Conservation (phyloP, 2,888 invertebrate species). For the Andrena camellia region DNA sequence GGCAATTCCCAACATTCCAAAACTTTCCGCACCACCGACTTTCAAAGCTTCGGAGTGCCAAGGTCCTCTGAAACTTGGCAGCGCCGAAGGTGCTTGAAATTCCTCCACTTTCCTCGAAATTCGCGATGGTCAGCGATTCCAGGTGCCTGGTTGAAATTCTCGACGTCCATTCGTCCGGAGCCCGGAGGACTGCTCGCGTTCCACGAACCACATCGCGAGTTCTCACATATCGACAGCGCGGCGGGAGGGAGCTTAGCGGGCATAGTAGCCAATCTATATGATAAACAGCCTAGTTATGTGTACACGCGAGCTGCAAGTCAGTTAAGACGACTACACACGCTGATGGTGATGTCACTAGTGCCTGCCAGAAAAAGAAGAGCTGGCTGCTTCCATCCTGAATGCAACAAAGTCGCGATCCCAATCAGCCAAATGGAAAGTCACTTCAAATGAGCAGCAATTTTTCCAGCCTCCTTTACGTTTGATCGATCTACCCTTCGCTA, state of each 20-base stretch:
- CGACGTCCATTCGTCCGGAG: background rate
- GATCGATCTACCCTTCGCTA: no score
- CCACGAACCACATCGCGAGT: conserved; percentile 47
- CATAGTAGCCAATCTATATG: conserved; percentile 81
- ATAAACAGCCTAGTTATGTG: conserved; percentile 80
- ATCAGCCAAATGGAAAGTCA: background rate
- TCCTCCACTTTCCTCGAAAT: background rate
- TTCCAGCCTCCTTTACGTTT: no score
- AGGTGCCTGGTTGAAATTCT: background rate
- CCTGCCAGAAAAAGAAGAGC: conserved; percentile 2
- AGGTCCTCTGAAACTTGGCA: background rate
- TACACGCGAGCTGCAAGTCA: conserved; percentile 43
- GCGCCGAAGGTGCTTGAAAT: background rate
- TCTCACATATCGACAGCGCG: conserved; percentile 45
- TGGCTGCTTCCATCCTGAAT: background rate
- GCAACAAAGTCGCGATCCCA: conserved; percentile 8
- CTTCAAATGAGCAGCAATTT: background rate
- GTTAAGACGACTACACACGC: conserved; percentile 19
- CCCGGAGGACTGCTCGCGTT: conserved; percentile 41
- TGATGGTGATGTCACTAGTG: conserved; percentile 25
- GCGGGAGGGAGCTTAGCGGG: conserved; percentile 33
- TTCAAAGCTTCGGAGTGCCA: background rate
- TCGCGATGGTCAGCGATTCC: background rate
- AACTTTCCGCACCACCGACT: background rate
- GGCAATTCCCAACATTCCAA: background rate